Conservation (phyloP, 2,113 vertebrate genomes). For the Oryzias melastigma region DNA sequence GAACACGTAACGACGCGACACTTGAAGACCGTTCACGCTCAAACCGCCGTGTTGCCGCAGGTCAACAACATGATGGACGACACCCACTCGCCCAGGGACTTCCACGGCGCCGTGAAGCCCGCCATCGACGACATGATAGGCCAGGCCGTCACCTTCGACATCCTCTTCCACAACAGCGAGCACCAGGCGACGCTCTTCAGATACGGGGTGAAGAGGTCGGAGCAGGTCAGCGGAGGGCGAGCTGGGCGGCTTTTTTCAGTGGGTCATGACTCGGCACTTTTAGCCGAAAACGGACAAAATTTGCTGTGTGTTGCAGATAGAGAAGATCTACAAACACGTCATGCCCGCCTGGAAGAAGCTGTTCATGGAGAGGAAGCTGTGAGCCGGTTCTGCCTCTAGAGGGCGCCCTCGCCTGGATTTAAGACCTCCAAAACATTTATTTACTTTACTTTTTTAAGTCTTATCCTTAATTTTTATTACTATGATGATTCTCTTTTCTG, state of each 20-base stretch:
- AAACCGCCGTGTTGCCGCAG: conserved; percentile 15
- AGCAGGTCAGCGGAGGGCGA: conserved; percentile 44
- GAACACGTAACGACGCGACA: no score
- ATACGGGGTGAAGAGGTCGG: conserved; percentile 78
- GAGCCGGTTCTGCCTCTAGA: conserved; percentile 13
- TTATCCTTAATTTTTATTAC: no score
- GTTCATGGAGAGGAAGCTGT: conserved; percentile 70
- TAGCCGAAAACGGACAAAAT: neutral
- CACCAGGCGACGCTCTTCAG: conserved; percentile 78
- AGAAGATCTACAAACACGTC: conserved; percentile 69
- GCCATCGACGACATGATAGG: conserved; percentile 75
- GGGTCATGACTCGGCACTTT: neutral
- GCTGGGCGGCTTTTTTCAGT: neutral
- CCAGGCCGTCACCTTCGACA: conserved; percentile 75
- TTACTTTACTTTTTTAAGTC: no score
- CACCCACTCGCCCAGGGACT: conserved; percentile 66
- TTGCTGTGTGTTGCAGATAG: conserved; percentile 58
- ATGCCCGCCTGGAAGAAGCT: conserved; percentile 73
- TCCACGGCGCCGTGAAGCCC: conserved; percentile 67
- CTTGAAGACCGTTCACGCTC: neutral
- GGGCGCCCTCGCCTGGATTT: neutral
- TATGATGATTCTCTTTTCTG: no score
- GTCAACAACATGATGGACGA: conserved; percentile 78
- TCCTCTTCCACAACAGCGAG: conserved; percentile 82
- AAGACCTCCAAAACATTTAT: no score